Evolutionary conservation across 2,113 vertebrate species (phyloP).

Genomic region (Eonycteris spelaea): DNA sequence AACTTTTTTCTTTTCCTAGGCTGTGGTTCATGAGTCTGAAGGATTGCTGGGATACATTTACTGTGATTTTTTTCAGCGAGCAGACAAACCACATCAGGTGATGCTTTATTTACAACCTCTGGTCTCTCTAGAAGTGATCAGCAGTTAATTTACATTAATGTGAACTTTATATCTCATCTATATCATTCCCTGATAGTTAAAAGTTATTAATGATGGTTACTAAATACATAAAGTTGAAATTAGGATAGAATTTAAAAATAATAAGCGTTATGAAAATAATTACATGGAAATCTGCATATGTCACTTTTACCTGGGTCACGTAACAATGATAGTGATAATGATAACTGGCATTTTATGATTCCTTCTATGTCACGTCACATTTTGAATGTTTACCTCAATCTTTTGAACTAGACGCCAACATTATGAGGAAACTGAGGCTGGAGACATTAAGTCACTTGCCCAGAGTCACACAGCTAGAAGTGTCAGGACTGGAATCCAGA

Average conservation of each 20-base stretch:
- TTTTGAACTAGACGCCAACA: neutral
- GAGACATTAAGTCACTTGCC: neutral
- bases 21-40: constrained; percentile 95
- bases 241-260: neutral
- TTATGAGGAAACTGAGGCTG: neutral
- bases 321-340: neutral
- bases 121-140: neutral
- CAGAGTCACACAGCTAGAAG: neutral
- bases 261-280: neutral
- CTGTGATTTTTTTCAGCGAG: constrained; percentile 96
- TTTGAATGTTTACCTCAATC: neutral
- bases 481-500: neutral
- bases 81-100: constrained; percentile 97
- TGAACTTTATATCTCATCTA: neutral
- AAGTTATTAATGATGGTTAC: neutral
- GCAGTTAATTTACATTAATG: accelerated
- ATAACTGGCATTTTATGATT: neutral
- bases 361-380: neutral
- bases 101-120: neutral
- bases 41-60: constrained; percentile 97
- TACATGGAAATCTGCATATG: neutral
- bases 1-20: constrained; percentile 79
- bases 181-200: neutral
- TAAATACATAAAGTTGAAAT: neutral
- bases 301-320: neutral